Percentiles rank a stretch among this genome's conserved stretches.
Evolutionary conservation across 2,113 vertebrate species (phyloP).

Genomic region (Cricetomys ansorgei): DNA sequence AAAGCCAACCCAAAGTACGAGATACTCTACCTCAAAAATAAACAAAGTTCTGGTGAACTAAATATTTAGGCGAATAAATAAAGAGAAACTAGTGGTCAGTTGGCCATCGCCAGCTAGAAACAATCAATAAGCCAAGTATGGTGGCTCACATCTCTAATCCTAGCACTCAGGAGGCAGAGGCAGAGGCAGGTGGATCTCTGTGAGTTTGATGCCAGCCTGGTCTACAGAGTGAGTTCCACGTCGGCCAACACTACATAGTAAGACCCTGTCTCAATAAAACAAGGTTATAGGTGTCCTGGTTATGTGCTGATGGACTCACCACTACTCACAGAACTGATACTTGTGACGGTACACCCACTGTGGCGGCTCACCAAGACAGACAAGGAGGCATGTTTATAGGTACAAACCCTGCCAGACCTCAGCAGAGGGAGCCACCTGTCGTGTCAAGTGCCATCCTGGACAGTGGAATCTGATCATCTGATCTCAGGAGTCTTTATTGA

Average conservation of each 20-base stretch:
- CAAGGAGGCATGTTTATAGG: too few relatives aligned
- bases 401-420: too few relatives aligned
- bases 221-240: background rate
- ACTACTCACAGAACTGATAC: background rate
- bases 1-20: background rate
- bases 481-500: too few relatives aligned
- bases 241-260: background rate
- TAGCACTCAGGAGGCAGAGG: background rate
- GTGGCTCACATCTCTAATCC: background rate
- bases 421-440: too few relatives aligned
- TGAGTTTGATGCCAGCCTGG: background rate
- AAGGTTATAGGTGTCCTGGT: background rate
- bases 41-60: background rate
- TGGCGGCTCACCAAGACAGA: too few relatives aligned
- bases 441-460: too few relatives aligned
- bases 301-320: background rate
- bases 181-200: background rate
- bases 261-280: background rate
- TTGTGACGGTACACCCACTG: too few relatives aligned
- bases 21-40: background rate
- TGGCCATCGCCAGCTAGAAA: background rate
- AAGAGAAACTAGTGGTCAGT: background rate
- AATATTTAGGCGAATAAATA: constrained; percentile 38
- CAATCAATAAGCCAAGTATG: background rate
- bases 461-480: too few relatives aligned